Evolutionary conservation across 2,797 vertebrate species (phyloP).

Genomic region (Pseudochirops corinnae): DNA sequence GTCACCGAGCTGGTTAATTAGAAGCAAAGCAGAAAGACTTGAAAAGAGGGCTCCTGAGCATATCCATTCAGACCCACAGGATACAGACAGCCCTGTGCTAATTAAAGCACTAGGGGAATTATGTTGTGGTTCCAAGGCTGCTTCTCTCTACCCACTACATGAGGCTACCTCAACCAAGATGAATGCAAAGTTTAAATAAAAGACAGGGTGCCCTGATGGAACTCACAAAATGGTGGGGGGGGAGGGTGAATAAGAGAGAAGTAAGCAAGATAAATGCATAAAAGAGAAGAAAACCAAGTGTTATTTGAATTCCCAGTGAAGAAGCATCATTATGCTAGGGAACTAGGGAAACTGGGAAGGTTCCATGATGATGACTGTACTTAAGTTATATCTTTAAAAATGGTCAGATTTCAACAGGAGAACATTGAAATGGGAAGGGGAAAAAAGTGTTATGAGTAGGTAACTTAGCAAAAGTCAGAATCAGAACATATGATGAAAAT

Average conservation of each 20-base stretch:
- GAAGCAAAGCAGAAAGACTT: not conserved
- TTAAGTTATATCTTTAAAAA: not conserved
- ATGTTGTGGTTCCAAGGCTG: not conserved
- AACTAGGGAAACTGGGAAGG: not conserved
- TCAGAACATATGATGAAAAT: not conserved
- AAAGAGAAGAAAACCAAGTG: not conserved
- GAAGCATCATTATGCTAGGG: not conserved
- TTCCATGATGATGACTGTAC: not conserved
- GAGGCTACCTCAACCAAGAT: not conserved
- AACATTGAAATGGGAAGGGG: not conserved
- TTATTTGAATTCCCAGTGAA: not conserved
- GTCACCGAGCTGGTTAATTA: not conserved
- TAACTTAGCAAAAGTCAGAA: not conserved
- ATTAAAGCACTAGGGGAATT: not conserved
- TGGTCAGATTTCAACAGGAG: not conserved
- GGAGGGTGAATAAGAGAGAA: not conserved
- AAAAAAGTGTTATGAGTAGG: not conserved
- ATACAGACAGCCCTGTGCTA: not conserved
- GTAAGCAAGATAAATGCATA: not conserved
- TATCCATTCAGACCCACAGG: not conserved
- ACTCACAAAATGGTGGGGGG: too few relatives aligned
- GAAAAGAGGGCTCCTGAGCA: not conserved
- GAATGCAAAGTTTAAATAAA: not conserved
- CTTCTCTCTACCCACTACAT: not conserved
- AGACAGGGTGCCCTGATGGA: not conserved